phyloP scores from a whole-genome alignment of 2,888 invertebrate species.

The Ganaspis brasiliensis region DNA sequence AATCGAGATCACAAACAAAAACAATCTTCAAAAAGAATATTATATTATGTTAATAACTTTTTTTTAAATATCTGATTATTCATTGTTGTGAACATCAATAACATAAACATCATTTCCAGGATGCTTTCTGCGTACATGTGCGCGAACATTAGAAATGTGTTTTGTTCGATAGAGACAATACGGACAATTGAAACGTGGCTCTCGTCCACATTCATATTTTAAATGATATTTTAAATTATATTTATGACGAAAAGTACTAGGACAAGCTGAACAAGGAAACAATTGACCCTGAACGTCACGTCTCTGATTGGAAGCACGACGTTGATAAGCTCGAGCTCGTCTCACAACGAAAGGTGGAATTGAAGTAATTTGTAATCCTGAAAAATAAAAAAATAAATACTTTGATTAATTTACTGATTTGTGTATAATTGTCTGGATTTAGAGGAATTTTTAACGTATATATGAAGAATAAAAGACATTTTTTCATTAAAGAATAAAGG shows the following conservation, averaged over 20 bases:
- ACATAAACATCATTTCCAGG: slow-evolving; percentile 9
- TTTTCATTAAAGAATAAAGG: background rate
- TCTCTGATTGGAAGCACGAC: slow-evolving; percentile 9
- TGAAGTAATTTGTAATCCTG: slow-evolving; percentile 15
- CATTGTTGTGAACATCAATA: slow-evolving; percentile 17
- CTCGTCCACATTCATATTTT: slow-evolving; percentile 7
- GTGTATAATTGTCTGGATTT: no score
- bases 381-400: slow-evolving; percentile 15
- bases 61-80: background rate
- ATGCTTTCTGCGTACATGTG: background rate
- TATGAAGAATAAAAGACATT: background rate
- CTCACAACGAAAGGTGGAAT: slow-evolving; percentile 25
- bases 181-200: slow-evolving; percentile 16
- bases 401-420: background rate
- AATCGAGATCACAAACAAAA: no score
- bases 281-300: slow-evolving; percentile 42
- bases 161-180: slow-evolving; percentile 15
- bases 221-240: slow-evolving; percentile 33
- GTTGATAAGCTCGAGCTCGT: slow-evolving; percentile 30
- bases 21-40: no score
- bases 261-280: slow-evolving; percentile 30
- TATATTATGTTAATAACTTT: background rate
- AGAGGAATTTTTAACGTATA: background rate
- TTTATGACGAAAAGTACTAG: slow-evolving; percentile 23
- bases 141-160: slow-evolving; percentile 25